A percentile compares a stretch with the other conserved stretches of the same genome.
These are phyloP conservation scores for Noctua janthe DNA, from an alignment of 2,888 invertebrate species.

Conservation along the genomic window DNA sequence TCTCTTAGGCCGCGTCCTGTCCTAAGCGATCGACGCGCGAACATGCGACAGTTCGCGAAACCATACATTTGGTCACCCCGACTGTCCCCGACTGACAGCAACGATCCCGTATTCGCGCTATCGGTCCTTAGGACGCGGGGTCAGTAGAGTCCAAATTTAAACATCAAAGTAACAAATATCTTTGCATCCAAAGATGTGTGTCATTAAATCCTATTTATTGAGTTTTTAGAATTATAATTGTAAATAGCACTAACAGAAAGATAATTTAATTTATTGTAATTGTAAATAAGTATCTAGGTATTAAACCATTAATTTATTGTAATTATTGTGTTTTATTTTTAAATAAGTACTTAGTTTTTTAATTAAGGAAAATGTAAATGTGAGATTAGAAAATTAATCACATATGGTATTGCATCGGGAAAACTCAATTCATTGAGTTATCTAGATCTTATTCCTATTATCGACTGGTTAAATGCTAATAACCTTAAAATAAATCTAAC, in stretches of 20 bases:
- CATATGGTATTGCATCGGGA: too few species aligned
- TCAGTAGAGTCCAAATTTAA: not conserved
- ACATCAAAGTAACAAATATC: not conserved
- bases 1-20: not conserved
- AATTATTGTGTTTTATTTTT: slow-evolving; percentile 9
- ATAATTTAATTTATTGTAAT: slow-evolving; percentile 15
- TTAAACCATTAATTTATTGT: not conserved
- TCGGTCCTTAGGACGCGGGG: not conserved
- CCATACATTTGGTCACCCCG: not conserved
- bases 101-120: not conserved
- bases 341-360: not conserved
- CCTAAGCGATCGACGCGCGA: not conserved
- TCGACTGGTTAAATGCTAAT: too few species aligned
- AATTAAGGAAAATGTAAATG: not conserved
- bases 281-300: slow-evolving; percentile 5
- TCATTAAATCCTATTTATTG: not conserved
- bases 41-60: too few species aligned
- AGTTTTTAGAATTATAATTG: not conserved
- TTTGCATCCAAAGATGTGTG: not conserved
- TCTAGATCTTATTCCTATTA: too few species aligned
- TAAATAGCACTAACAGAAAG: not conserved
- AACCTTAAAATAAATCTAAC: too few species aligned
- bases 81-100: not conserved
- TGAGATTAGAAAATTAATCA: not conserved
- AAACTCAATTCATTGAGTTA: not conserved